Evolutionary conservation across 2,797 vertebrate species (phyloP).

Genomic region (Sebastes steindachneri): DNA sequence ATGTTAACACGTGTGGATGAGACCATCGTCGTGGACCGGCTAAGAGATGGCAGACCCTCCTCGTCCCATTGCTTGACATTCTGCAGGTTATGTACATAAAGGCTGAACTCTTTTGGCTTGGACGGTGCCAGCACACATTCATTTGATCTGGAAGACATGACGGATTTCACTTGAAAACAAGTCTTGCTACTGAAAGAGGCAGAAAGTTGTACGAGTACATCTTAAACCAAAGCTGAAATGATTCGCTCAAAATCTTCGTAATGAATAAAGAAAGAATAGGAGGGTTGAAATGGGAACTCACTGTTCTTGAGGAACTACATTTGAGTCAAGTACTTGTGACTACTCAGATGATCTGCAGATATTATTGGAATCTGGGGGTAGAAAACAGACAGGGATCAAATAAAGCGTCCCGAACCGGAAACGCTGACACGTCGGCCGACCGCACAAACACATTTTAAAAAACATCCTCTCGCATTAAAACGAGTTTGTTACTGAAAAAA

Average conservation of each 20-base stretch:
- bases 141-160: constrained; percentile 85
- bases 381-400: constrained; percentile 67
- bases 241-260: constrained; percentile 6
- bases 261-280: constrained; percentile 17
- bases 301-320: constrained; percentile 98
- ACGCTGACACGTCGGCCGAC: constrained; percentile 4
- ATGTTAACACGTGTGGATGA: constrained; percentile 88
- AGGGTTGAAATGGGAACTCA: constrained; percentile 83
- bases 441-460: constrained; percentile 39
- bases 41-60: constrained; percentile 84
- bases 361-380: constrained; percentile 97
- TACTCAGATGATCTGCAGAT: constrained; percentile 99
- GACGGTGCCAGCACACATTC: constrained; percentile 90
- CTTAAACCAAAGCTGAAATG: constrained; percentile 4
- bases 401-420: not conserved
- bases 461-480: constrained; percentile 39
- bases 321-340: constrained; percentile 99
- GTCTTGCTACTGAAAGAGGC: not conserved
- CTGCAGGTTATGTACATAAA: constrained; percentile 93
- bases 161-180: constrained; percentile 16
- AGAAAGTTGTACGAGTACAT: not conserved
- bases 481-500: constrained; percentile 50
- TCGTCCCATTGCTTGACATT: constrained; percentile 76
- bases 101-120: constrained; percentile 89
- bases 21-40: constrained; percentile 82